phyloP scores from a whole-genome alignment of 2,113 vertebrate species.

The Aegotheles bennettii region DNA sequence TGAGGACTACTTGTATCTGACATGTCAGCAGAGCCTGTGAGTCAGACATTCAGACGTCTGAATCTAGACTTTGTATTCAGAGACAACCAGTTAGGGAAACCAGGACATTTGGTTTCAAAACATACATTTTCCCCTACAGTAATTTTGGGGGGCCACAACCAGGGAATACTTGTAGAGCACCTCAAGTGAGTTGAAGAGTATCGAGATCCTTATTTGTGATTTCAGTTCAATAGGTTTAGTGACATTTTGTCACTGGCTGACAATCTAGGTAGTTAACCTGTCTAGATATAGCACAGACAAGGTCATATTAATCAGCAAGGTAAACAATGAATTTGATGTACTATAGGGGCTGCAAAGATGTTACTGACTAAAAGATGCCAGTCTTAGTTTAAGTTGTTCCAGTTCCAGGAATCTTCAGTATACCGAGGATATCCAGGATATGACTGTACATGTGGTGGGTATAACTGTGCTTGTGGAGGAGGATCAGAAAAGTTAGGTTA shows the following conservation, averaged over 20 bases:
- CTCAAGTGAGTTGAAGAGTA: background rate
- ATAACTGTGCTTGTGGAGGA: background rate
- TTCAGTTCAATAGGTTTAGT: background rate
- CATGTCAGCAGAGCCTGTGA: background rate
- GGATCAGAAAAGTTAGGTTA: background rate
- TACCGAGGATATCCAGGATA: no score
- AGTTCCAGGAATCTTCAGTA: background rate
- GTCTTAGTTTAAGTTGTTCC: background rate
- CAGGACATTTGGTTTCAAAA: background rate
- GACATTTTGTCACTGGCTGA: background rate
- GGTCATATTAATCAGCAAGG: background rate
- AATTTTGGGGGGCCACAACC: background rate
- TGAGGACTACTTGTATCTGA: background rate
- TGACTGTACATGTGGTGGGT: background rate
- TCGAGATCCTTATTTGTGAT: background rate
- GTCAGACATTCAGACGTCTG: background rate
- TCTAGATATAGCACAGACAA: background rate
- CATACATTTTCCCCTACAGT: background rate
- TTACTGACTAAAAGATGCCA: background rate
- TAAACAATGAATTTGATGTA: background rate
- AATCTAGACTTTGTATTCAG: background rate
- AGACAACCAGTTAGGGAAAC: background rate
- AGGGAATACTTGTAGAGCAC: background rate
- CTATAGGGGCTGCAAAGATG: background rate
- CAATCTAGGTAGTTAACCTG: background rate